Conservation (phyloP, 2,797 vertebrate species). For the Cyclura pinguis region DNA sequence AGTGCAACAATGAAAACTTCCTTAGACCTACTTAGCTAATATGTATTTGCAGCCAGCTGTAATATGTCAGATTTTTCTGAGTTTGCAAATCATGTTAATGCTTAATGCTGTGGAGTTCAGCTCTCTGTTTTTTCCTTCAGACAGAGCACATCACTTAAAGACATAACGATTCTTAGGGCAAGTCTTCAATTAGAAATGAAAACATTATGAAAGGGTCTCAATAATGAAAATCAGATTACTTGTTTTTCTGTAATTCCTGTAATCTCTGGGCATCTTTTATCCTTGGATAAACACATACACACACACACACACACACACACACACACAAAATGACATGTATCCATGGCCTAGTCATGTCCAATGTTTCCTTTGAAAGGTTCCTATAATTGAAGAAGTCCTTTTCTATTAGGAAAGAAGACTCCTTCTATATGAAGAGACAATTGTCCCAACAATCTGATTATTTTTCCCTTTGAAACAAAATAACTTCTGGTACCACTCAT, state of each 20-base stretch:
- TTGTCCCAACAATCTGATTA: neutral
- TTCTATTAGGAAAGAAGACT: neutral
- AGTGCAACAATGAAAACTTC: slow-evolving; percentile 47
- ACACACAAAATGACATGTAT: neutral
- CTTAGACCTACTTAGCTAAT: slow-evolving; percentile 52
- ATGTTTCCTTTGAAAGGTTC: neutral
- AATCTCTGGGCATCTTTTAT: too few species aligned
- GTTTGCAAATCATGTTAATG: slow-evolving; percentile 67
- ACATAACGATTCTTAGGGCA: slow-evolving; percentile 52
- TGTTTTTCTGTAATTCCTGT: neutral
- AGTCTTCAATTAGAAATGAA: slow-evolving; percentile 31
- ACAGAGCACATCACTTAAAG: slow-evolving; percentile 49
- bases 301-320: neutral
- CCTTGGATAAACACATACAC: too few species aligned
- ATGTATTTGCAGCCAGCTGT: slow-evolving; percentile 70
- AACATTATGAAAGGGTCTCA: slow-evolving; percentile 22
- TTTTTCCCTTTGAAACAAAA: too few species aligned
- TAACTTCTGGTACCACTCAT: neutral
- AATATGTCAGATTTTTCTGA: slow-evolving; percentile 65
- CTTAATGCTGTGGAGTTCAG: slow-evolving; percentile 69
- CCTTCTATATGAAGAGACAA: neutral
- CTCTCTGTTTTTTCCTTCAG: slow-evolving; percentile 55
- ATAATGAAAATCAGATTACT: neutral
- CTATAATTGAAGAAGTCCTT: neutral
- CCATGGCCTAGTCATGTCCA: too few species aligned